Base-by-base conservation (phyloP, 2,797 vertebrate species). In the Todus mexicanus region DNA sequence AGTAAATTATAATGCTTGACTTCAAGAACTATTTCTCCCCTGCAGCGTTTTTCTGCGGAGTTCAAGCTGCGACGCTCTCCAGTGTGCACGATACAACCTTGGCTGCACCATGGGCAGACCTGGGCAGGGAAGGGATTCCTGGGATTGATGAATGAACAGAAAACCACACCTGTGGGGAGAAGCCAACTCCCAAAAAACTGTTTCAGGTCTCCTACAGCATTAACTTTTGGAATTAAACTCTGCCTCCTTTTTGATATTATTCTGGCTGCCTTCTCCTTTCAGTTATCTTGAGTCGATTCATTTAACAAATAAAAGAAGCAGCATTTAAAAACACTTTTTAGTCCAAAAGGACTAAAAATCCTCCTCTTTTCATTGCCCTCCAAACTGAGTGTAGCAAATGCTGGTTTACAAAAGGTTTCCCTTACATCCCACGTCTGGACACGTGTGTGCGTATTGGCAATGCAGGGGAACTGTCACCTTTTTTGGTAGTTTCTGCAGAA, bases 21-120 rank as follows among this genome's bases (percentile, higher is more conserved):
- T 94, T 84, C 73, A 84, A 86, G 77, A 93, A 76, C 84, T 91
- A n/a, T 80, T 94, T 92, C 71, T 91, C 86, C 71, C 89, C 83
- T 63, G 48, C 63, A 72, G 91, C 65, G 45, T 56, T 87, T 23
- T 88, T 60, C 60, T 53, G 48, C 10, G 38, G 26, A 56, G 59
- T 3, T 87, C 77, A 35, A 85, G 54, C 40, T 40, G 54, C 31
- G 60, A 45, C 45, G 35, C 6, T 89, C 29, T 68, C 60, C 50
- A 42, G 7, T 0, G 1, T n/a, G 60, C 15, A 4, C 10, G 42
- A n/a, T 8, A 80, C 25, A 60, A 43, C 42, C 31, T 72, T 0
- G 0, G 17, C 59, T 19, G 1, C 25, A 40, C 19, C 1, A 1
- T 7, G 16, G 35, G 76, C 57, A 74, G 80, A 90, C 42, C n/a